Evolutionary conservation across 2,888 invertebrate genomes (phyloP).

Genomic region (Himalopsyche tibetana): DNA sequence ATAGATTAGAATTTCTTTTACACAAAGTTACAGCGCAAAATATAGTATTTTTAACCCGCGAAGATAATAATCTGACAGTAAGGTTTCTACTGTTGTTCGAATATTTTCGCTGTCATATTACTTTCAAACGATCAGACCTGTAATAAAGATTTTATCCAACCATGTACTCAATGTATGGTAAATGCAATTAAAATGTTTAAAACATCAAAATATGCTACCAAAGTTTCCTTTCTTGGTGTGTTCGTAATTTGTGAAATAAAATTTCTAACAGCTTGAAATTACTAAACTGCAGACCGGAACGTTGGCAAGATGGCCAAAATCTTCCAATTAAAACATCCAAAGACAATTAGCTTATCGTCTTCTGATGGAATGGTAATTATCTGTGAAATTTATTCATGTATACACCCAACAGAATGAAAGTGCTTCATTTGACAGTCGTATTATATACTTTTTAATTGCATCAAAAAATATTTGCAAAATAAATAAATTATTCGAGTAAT

Average conservation of each 20-base stretch:
- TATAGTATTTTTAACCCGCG: too few relatives aligned
- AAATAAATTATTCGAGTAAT: too few relatives aligned
- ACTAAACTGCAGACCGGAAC: neutral
- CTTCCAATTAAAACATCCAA: neutral
- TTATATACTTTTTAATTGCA: too few relatives aligned
- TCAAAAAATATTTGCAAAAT: too few relatives aligned
- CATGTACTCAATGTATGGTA: neutral
- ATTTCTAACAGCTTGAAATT: neutral
- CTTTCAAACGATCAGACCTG: too few relatives aligned
- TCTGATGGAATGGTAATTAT: neutral
- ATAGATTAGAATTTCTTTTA: too few relatives aligned
- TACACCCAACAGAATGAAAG: neutral
- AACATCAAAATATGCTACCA: neutral
- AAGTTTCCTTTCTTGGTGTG: neutral
- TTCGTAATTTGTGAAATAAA: constrained; percentile 5
- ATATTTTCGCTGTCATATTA: too few relatives aligned
- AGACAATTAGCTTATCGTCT: neutral
- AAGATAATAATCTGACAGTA: too few relatives aligned
- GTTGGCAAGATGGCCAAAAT: constrained; percentile 19
- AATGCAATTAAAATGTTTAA: neutral
- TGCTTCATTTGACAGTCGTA: neutral
- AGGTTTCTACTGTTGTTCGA: too few relatives aligned
- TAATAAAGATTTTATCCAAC: too few relatives aligned
- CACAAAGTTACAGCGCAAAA: too few relatives aligned
- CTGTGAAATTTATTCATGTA: neutral